Evolutionary conservation across 2,113 vertebrate genomes (phyloP).

Genomic region (Orthonyx spaldingii): DNA sequence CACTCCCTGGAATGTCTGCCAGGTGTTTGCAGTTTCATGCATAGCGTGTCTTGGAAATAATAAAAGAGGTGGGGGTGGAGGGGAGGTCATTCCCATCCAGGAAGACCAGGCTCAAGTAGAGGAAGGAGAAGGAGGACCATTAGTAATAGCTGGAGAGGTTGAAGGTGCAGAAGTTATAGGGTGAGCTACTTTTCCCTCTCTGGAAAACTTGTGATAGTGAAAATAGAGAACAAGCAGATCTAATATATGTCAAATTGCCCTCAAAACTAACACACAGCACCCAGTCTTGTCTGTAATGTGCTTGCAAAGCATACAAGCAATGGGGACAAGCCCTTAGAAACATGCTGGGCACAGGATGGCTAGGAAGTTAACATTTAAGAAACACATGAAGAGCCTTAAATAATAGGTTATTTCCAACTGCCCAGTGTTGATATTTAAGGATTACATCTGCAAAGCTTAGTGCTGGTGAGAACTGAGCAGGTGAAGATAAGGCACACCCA

Average conservation of each 20-base stretch:
- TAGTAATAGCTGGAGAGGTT: constrained; percentile 22
- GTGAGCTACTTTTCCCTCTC: background rate
- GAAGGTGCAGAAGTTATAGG: constrained; percentile 21
- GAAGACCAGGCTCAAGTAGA: constrained; percentile 20
- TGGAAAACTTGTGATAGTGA: background rate
- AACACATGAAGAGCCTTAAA: background rate
- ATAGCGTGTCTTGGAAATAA: constrained; percentile 7
- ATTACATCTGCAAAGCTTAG: background rate
- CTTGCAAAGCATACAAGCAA: background rate
- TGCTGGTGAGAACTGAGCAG: background rate
- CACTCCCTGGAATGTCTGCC: constrained; percentile 61
- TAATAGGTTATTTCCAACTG: background rate
- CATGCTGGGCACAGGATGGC: background rate
- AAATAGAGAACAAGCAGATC: background rate
- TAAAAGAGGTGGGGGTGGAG: constrained; percentile 26
- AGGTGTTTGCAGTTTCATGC: constrained; percentile 67
- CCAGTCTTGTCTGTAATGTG: background rate
- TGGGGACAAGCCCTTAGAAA: background rate
- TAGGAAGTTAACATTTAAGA: background rate
- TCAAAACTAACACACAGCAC: background rate
- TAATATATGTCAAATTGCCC: background rate
- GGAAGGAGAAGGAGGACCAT: background rate
- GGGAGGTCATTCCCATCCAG: constrained; percentile 40
- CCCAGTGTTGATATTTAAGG: background rate
- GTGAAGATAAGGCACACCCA: background rate